Base-by-base conservation (phyloP, 2,113 vertebrate species). In the Mirounga angustirostris region DNA sequence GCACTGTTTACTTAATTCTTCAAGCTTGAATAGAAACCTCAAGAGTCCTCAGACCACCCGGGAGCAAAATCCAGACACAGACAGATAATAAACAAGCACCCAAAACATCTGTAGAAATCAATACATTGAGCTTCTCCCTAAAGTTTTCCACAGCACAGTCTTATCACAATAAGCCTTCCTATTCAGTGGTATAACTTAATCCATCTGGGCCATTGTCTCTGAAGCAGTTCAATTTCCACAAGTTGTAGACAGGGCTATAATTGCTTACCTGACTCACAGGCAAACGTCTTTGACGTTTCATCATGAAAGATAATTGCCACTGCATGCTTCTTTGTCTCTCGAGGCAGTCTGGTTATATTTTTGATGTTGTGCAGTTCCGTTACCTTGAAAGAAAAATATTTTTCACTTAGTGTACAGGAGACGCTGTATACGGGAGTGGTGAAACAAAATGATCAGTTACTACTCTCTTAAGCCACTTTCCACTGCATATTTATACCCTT, bases 261-360 rank as follows among this genome's bases (percentile, higher is more conserved):
- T 87, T 97, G 95, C 99, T 99, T 99, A 99, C 99, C 99, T 99
- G 99, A 99, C 98, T 99, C 99, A 98, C 99, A 99, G 98, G 99
- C 99, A 98, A 99, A 99, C 87, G 99, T 99, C 99, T 99, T 99
- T 93, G 99, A 99, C 1, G 99, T 99, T 98, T 99, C 99, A 65
- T 99, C 99, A 85, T 99, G 99, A 98, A 99, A 99, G 99, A 99
- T 99, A 99, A 99, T 99, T 87, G 99, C 99, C 98, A 99, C 99
- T 0, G 99, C 99, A 83, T 99, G 99, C 98, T 99, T 99, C 98
- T 99, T 99, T 88, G 99, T 99, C 99, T 99, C 99, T 98, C 99
- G 99, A 91, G 99, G 99, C 99, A 99, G 99, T 98, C 99, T 99
- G 97, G 99, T 99, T 98, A 99, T 99, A 98, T 99, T 99, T 99